Evolutionary conservation across 2,113 vertebrate species (phyloP), one percentile per base, ranked within the genome.

Genomic region (Phocoena sinus): DNA sequence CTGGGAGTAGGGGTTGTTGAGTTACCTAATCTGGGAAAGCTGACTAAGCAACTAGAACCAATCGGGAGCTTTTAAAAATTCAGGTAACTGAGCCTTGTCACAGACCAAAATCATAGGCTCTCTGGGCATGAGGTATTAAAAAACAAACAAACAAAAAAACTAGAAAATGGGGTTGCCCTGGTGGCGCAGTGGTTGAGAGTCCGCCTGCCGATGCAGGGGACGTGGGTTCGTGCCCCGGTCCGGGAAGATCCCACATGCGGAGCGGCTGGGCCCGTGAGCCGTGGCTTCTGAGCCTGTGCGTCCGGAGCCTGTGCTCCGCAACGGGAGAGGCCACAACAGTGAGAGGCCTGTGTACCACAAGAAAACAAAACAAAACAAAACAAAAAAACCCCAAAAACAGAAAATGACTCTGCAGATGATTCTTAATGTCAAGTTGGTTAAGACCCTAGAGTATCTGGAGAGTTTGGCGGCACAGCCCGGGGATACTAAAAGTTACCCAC

Each of bases 251-350:
- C 47, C 47, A 47, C 10, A 47, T 47, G 2, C 11, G 47, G 47
- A 47, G 47, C 0, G 47, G 11, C 11, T 47, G 47, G 11, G 47
- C 47, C 47, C 0, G 2, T 47, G 47, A 12, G 47, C 47, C 47
- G 0, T 2, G 11, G 11, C 2, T 3, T 0, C 47, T 47, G 47
- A 47, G 47, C 47, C 47, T 47, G 47, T 0, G 47, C 11, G 47
- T 47, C 47, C 0, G 47, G 1, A 47, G 47, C 47, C 47, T 12
- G 47, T 47, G 47, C 47, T 47, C 47, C 47, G 0, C 47, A 47
- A 12, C 11, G 2, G 11, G 47, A 47, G 47, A 47, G 47, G 11
- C 47, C 11, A 3, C 47, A 12, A 12, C 11, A 47, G 47, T 47
- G 47, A 47, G 47, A 47, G 47, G 47, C 47, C 47, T 2, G 47